Conservation (phyloP, 2,113 vertebrate species). For the Mohoua ochrocephala region DNA sequence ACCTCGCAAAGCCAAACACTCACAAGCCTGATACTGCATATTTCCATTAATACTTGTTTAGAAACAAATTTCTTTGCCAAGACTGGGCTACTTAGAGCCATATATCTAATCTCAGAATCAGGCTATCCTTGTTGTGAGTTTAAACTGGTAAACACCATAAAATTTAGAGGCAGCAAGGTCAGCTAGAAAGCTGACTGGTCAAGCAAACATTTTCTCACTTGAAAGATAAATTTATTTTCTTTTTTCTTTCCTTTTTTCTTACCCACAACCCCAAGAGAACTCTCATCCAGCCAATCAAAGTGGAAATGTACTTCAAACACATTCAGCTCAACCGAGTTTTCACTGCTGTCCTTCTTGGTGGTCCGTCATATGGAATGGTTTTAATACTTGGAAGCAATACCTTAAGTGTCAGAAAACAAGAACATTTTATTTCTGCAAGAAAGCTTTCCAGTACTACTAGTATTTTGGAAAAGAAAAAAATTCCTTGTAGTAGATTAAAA, state of each 20-base stretch:
- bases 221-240: not conserved
- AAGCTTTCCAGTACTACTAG: conserved; percentile 50
- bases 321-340: not conserved
- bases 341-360: conserved; percentile 54
- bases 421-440: conserved; percentile 51
- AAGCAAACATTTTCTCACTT: not conserved
- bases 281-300: not conserved
- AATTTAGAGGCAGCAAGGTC: not conserved
- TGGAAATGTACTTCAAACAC: not conserved
- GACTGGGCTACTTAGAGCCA: not conserved
- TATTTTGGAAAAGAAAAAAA: conserved; percentile 45
- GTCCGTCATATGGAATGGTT: conserved; percentile 51
- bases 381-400: conserved; percentile 64
- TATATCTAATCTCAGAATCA: not conserved
- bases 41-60: not conserved
- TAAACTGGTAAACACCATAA: not conserved
- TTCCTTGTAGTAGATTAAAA: conserved; percentile 35
- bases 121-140: not conserved
- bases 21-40: not conserved
- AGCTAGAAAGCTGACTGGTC: not conserved
- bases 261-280: not conserved
- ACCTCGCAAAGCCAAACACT: not conserved
- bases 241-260: not conserved
- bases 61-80: not conserved
- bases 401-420: conserved; percentile 60